Conservation (phyloP, 2,888 invertebrate genomes). For the Parochlus steinenii region DNA sequence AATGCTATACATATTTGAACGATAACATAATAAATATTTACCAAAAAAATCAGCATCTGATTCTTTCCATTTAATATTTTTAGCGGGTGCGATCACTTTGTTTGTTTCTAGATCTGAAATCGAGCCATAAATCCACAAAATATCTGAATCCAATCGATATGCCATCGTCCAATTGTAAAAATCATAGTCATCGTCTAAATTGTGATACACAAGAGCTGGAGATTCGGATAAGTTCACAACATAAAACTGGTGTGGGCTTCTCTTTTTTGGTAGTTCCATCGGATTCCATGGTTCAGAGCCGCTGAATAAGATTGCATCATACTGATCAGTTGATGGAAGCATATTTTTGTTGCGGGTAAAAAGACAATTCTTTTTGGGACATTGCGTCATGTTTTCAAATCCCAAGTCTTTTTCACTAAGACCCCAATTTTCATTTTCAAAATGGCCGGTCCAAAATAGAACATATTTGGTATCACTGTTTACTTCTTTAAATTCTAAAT, state of each 20-base stretch:
- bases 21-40: conserved; percentile 1
- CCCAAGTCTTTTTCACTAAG: conserved; percentile 20
- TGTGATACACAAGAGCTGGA: conserved; percentile 26
- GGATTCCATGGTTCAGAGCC: conserved; percentile 27
- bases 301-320: conserved; percentile 37
- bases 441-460: conserved; percentile 1
- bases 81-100: conserved; percentile 21
- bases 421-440: background rate
- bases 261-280: conserved; percentile 22
- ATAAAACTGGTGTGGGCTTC: conserved; percentile 32
- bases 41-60: conserved; percentile 20
- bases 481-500: no score
- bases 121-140: conserved; percentile 30
- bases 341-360: conserved; percentile 26
- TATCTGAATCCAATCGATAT: conserved; percentile 35
- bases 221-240: no score
- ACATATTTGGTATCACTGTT: no score
- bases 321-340: conserved; percentile 25
- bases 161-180: conserved; percentile 42
- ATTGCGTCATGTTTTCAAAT: conserved; percentile 21
- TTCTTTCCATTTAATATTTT: conserved; percentile 20
- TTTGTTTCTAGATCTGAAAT: conserved; percentile 21
- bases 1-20: background rate
- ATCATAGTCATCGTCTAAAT: conserved; percentile 22
- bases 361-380: conserved; percentile 31